phyloP scores from a whole-genome alignment of 2,888 invertebrate genomes.

The Drosophila tanythrix region DNA sequence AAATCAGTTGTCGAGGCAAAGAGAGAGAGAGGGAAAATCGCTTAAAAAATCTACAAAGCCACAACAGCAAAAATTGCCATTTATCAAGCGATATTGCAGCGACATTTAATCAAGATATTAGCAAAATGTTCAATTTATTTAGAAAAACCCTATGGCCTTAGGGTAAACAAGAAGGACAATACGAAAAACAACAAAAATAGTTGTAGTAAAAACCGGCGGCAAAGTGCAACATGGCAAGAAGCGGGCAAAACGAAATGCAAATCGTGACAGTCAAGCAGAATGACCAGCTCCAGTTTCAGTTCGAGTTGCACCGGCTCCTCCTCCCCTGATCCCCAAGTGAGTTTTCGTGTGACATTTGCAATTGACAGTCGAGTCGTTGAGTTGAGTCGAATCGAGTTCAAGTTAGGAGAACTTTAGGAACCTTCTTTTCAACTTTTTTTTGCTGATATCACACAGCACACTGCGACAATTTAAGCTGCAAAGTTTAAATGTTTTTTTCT shows the following conservation, averaged over 20 bases:
- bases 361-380: conserved; percentile 73
- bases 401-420: conserved; percentile 42
- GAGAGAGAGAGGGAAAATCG: conserved; percentile 1
- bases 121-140: conserved; percentile 74
- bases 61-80: conserved; percentile 51
- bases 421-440: conserved; percentile 42
- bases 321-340: conserved; percentile 17
- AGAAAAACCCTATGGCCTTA: conserved; percentile 48
- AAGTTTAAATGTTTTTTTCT: conserved; percentile 67
- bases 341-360: conserved; percentile 75
- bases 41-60: conserved; percentile 28
- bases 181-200: conserved; percentile 27
- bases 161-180: conserved; percentile 18
- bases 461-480: conserved; percentile 77
- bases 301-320: conserved; percentile 23
- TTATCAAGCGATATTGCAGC: conserved; percentile 66
- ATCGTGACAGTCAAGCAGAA: conserved; percentile 77
- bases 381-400: conserved; percentile 59
- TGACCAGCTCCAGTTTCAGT: conserved; percentile 44
- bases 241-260: conserved; percentile 63
- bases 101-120: conserved; percentile 79
- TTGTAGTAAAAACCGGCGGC: conserved; percentile 20
- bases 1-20: not conserved
- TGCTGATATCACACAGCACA: not conserved
- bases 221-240: conserved; percentile 45